Evolutionary conservation across 2,888 invertebrate species (phyloP), one percentile per base, ranked within the genome.

Genomic region (Agrochola circellaris): DNA sequence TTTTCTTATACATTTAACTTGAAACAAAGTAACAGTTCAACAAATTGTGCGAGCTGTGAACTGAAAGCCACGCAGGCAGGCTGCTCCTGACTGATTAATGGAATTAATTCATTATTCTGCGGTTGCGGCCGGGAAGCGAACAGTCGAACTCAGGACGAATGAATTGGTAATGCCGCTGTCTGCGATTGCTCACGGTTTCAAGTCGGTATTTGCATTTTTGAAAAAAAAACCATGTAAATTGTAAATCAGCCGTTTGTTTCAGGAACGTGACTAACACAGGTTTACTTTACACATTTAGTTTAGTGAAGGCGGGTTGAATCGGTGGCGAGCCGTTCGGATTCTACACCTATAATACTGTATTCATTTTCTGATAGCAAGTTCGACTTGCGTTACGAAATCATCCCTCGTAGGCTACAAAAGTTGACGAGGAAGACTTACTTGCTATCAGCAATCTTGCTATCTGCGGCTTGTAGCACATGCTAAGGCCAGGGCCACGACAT

Each of bases 61-160:
- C 72, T 82, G 58, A 70, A 85, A 88, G 87, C 85, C 80, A 85
- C 70, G 77, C 72, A 77, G 78, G 79, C 84, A 82, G 77, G 74
- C 83, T 82, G 85, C 81, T 88, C 85, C 81, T 92, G 89, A 90
- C 90, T 91, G 89, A 89, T 91, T 88, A 88, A 88, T 88, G 87
- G 86, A 90, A 91, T 91, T 89, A 91, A 93, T 93, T 90, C 89
- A 90, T 91, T 90, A 92, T 93, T 90, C 92, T 89, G 94, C 87
- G 93, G 93, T 91, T 92, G 94, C 89, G 93, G 94, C 92, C 92
- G 90, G 89, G 90, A 92, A 91, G 92, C 92, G 93, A 92, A 85
- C 90, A 92, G 92, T 91, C 92, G 89, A 90, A 89, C 84, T 89
- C 88, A 76, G 83, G 78, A 79, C 84, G 61, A 62, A 80, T 91